Base-by-base conservation (phyloP, 2,888 invertebrate species). In the Drosophila atripex region DNA sequence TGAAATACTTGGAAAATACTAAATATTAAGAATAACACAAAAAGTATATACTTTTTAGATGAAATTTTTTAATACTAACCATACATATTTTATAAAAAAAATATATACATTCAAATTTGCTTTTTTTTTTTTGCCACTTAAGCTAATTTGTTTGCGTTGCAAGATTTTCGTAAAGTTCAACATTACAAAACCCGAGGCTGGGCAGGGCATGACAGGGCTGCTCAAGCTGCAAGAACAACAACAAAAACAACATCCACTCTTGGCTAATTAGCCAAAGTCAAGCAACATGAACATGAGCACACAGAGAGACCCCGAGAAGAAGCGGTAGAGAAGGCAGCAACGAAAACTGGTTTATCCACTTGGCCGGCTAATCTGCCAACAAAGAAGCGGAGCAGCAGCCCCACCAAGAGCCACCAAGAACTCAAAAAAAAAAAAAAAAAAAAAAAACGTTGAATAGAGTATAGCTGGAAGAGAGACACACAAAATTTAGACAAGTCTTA, bases 261-360 rank as follows among this genome's bases (percentile, higher is more conserved):
- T 64, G 70, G 82, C 80, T 80, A 80, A 80, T 80, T 80, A 80
- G 85, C 85, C 61, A 70, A 71, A 59, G 78, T 64, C 70, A 70
- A 73, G 64, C 69, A 84, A 63, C 64, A 74, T 51, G 46, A 73
- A 32, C 56, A 74, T 46, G 45, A 47, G 51, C 38, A 41, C 61
- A 68, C 43, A 8, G 43, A 57, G 59, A 70, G 51, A 16, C 16
- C 3, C 54, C 52, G 58, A 47, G 56, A 65, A 47, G 35, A 55
- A 50, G 56, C 61, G 43, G 25, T 39, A 23, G 49, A 52, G 73
- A 45, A 66, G 55, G 46, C 66, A 30, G 58, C 25, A 49, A 46
- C 23, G 70, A 70, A 58, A 87, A 82, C 88, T 86, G 86, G 80
- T 82, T 87, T 82, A 85, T 76, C 87, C 82, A 85, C 82, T 84